A percentile compares a stretch with the other conserved stretches of the same genome.
These are phyloP conservation scores for Drosophila erecta DNA, from an alignment of 1,140 invertebrate species.

Conservation along the genomic window DNA sequence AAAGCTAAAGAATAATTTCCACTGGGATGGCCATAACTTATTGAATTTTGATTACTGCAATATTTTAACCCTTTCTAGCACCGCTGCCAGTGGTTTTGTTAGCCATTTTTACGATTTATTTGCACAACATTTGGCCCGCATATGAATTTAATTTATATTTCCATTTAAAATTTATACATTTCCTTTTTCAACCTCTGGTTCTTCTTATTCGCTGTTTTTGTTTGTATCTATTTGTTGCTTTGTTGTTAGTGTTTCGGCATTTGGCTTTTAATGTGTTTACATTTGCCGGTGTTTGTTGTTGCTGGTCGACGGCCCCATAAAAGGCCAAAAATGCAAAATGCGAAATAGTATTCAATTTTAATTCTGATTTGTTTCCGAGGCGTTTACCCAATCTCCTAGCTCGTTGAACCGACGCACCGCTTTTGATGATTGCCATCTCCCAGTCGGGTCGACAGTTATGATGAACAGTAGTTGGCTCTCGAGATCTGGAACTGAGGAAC, in stretches of 20 bases:
- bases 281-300: constrained; percentile 30
- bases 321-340: constrained; percentile 42
- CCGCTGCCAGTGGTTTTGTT: constrained; percentile 51
- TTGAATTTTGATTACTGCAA: constrained; percentile 73
- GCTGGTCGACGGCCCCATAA: constrained; percentile 56
- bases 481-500: not conserved
- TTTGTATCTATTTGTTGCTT: constrained; percentile 22
- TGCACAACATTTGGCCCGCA: constrained; percentile 78
- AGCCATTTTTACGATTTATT: constrained; percentile 78
- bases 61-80: constrained; percentile 38
- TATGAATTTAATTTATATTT: constrained; percentile 83
- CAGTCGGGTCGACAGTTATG: constrained; percentile 42
- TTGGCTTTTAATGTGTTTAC: constrained; percentile 78
- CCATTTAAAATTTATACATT: constrained; percentile 79
- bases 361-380: constrained; percentile 57
- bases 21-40: constrained; percentile 49
- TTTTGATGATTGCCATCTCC: constrained; percentile 49
- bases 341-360: constrained; percentile 77
- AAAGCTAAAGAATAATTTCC: constrained; percentile 33
- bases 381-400: constrained; percentile 1
- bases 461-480: constrained; percentile 2
- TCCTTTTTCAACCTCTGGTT: constrained; percentile 40
- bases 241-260: constrained; percentile 54
- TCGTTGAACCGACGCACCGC: constrained; percentile 24
- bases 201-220: constrained; percentile 20